Percentiles rank a stretch among this genome's conserved stretches.
Evolutionary conservation across 35 echinoderm and acorn worm species (phyloP).

Genomic region (Patiria miniata): DNA sequence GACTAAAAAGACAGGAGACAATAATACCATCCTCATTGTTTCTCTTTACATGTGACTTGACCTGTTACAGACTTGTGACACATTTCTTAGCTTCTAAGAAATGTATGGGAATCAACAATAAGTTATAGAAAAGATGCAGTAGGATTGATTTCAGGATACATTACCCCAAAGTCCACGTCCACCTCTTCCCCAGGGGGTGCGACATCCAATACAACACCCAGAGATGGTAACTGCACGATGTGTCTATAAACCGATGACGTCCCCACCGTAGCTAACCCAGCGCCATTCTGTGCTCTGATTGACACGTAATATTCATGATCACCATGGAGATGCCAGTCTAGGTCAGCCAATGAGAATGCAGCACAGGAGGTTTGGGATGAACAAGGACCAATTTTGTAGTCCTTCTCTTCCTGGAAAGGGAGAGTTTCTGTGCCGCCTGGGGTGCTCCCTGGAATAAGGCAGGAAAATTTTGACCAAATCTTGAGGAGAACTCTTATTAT

Average conservation of each 20-base stretch:
- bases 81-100: no score
- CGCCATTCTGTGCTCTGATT: slow-evolving; percentile 36
- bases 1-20: no score
- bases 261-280: slow-evolving; percentile 28
- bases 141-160: background rate
- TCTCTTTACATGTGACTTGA: no score
- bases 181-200: background rate
- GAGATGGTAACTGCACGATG: background rate
- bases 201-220: slow-evolving; percentile 53
- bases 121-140: no score
- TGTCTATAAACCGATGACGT: slow-evolving; percentile 46
- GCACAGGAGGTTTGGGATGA: background rate
- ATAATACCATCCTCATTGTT: no score
- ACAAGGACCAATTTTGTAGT: background rate
- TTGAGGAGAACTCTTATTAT: background rate
- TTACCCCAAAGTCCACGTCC: background rate
- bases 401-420: background rate
- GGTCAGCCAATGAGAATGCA: slow-evolving; percentile 1
- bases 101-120: no score
- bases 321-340: slow-evolving; percentile 52
- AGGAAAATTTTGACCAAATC: background rate
- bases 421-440: background rate
- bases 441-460: background rate
- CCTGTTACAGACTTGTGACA: no score
- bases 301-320: slow-evolving; percentile 57